phyloP scores from a whole-genome alignment of 2,113 vertebrate genomes.

The Urocitellus parryii region DNA sequence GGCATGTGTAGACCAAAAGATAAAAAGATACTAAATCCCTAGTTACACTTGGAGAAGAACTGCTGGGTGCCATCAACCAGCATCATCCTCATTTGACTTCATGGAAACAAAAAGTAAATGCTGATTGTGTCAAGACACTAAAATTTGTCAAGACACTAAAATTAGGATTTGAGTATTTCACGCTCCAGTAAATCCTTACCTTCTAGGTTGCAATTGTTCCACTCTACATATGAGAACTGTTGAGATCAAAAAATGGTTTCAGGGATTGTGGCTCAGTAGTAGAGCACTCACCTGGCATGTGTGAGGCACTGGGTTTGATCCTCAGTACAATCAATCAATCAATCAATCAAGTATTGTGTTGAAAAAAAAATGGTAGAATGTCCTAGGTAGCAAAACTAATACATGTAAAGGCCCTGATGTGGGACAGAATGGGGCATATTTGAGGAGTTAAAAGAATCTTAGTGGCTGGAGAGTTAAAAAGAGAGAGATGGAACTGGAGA shows the following conservation, averaged over 20 bases:
- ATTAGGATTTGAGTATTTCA: neutral
- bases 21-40: neutral
- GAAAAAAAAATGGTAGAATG: neutral
- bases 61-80: neutral
- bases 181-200: neutral
- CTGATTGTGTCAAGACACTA: neutral
- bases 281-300: no score
- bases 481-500: neutral
- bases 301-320: no score
- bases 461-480: neutral
- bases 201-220: neutral
- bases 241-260: neutral
- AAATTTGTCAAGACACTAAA: neutral
- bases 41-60: neutral
- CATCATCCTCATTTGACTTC: neutral
- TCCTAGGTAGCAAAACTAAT: neutral
- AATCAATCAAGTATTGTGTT: no score
- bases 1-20: neutral
- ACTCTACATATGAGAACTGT: neutral
- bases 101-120: neutral
- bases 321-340: no score
- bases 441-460: conserved; percentile 1
- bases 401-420: neutral
- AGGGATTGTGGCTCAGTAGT: no score
- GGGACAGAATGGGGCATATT: neutral